Evolutionary conservation across 1,140 invertebrate species (phyloP), one percentile per base, ranked within the genome.

Genomic region (Camponotus pennsylvanicus): DNA sequence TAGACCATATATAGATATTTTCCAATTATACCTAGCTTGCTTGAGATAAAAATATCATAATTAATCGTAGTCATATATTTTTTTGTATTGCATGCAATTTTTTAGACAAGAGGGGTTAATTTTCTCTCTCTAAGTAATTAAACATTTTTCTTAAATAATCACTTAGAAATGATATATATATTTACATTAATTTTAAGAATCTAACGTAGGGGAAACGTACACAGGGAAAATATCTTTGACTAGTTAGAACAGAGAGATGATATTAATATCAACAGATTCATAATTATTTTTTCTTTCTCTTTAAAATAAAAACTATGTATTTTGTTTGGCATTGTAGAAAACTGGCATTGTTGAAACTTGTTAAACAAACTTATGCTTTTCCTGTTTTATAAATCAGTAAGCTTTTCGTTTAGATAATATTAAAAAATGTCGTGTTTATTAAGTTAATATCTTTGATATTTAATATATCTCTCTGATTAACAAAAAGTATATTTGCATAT

Each of bases 121-220:
- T 32, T 37, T 55, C 7, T 37, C n/a, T 15, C 6, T 40, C 32
- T 11, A n/a, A 52, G 34, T 37, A 55, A 71, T 13, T 70, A 32
- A 55, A 73, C 18, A 73, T 37, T 73, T 73, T 71, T 18, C 52
- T n/a, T 6, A 73, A 9, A 21, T 4, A 71, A 55, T 73, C 8
- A 49, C n/a, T 7, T 69, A 70, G 9, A 27, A 13, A 9, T 45
- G 2, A 13, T 11, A 9, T 55, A 7, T 55, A 34, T 34, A 34
- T 71, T 15, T 49, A 71, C 3, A 69, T 21, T 69, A 69, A 71
- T 15, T 55, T 18, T 27, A 55, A 71, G 4, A 4, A 55, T 34
- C 7, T 71, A 4, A 55, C 11, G 4, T 71, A 18, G n/a, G n/a
- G n/a, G n/a, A n/a, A n/a, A n/a, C n/a, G n/a, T 52, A 1, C 15